Percentiles rank a stretch among this genome's conserved stretches.
Conservation (phyloP, 2,113 vertebrate species). For the Enhydra lutris region DNA sequence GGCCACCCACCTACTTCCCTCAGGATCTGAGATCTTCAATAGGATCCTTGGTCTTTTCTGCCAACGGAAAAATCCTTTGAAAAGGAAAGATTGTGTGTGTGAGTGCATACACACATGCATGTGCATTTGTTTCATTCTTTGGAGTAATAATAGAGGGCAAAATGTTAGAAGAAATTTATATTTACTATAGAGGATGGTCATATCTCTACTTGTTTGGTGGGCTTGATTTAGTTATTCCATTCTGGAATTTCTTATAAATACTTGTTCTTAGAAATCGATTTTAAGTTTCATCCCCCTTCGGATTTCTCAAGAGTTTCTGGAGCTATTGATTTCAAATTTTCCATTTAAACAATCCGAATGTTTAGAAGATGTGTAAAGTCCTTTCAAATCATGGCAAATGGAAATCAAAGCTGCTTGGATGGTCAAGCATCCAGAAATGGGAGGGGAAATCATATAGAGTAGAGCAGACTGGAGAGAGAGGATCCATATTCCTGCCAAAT, state of each 20-base stretch:
- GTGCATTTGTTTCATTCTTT: neutral
- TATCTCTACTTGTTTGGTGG: neutral
- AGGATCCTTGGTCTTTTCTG: neutral
- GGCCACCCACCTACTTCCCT: neutral
- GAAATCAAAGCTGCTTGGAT: neutral
- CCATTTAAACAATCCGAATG: constrained; percentile 24
- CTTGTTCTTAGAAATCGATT: neutral
- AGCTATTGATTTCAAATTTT: neutral
- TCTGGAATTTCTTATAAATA: neutral
- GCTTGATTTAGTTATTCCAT: neutral
- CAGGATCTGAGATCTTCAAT: neutral
- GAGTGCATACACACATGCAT: rapidly evolving
- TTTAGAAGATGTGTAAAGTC: neutral
- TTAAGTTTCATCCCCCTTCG: neutral
- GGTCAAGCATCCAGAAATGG: neutral
- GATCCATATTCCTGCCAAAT: neutral
- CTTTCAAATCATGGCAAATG: neutral
- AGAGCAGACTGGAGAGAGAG: neutral
- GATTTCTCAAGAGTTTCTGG: constrained; percentile 28
- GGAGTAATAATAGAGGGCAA: neutral
- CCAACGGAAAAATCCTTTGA: neutral
- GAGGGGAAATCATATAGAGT: neutral
- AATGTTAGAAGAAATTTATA: constrained; percentile 7
- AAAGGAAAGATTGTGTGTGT: neutral
- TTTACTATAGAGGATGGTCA: neutral